Percentiles rank a stretch among this genome's conserved stretches.
Conservation (phyloP, 2,113 vertebrate species). For the Esox niger region DNA sequence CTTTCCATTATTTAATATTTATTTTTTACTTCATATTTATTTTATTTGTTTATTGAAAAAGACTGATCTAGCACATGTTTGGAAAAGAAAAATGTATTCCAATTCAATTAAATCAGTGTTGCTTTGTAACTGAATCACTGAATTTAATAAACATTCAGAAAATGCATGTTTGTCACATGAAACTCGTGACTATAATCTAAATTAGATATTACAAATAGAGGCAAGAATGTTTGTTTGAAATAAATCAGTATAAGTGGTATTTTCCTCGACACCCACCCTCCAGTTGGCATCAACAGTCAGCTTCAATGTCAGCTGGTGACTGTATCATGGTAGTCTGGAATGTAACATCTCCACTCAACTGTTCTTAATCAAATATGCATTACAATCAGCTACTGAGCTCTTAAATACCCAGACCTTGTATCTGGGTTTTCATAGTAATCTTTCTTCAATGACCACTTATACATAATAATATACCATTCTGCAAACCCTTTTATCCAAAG, state of each 20-base stretch:
- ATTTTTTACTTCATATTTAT: slow-evolving; percentile 69
- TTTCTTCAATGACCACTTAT: background rate
- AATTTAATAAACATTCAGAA: background rate
- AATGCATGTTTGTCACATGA: no score
- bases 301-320: slow-evolving; percentile 27
- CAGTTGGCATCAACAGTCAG: slow-evolving; percentile 14
- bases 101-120: slow-evolving; percentile 58
- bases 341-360: slow-evolving; percentile 45
- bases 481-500: no score
- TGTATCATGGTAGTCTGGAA: slow-evolving; percentile 39
- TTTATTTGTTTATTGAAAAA: slow-evolving; percentile 55
- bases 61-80: slow-evolving; percentile 33
- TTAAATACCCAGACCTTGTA: background rate
- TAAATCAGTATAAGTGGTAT: background rate
- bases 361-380: slow-evolving; percentile 29
- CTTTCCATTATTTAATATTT: slow-evolving; percentile 59
- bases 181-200: no score
- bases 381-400: background rate
- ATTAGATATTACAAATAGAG: background rate
- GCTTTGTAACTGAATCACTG: slow-evolving; percentile 29
- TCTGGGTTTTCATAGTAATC: no score
- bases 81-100: slow-evolving; percentile 27
- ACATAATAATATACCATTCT: no score
- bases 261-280: slow-evolving; percentile 17
- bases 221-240: no score